Base-by-base conservation (phyloP, 2,888 invertebrate genomes). In the Volucella inflata region DNA sequence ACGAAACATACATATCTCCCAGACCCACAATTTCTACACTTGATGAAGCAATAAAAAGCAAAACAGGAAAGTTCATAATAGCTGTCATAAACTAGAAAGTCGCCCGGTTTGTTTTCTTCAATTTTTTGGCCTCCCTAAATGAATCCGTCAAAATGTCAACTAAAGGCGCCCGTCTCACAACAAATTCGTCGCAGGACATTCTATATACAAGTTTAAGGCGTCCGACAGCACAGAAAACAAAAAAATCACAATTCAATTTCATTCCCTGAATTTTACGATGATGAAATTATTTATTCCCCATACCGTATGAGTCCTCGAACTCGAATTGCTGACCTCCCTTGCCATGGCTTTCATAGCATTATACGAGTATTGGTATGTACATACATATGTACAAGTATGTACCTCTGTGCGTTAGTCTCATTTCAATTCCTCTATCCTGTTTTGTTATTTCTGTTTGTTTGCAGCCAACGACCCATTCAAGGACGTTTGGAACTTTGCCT, bases 231-330 rank as follows among this genome's bases (percentile, higher is more conserved):
- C 16, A 12, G 46, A 17, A 40, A 57, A 21, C 42, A 53, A 50
- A 14, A 55, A 76, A 77, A 65, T 72, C 62, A 48, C 78, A 78
- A 83, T 74, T 80, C 84, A 79, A 84, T 84, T 80, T 80, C 70
- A 48, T 79, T 84, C 68, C 53, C 48, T 75, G 60, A 84, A 84
- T 80, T 84, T 84, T 84, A 84, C 80, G 84, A 80, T 50, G 80
- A 60, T 64, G 68, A 48, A 75, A 84, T 84, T 67, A 84, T 71
- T 79, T 60, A 75, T 14, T 64, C 21, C 38, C 51, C 53, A 46
- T 21, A 11, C 44, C 42, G 59, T 46, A 30, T 30, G 30, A 30
- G 30, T 30, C 6, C 60, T 51, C 30, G 38, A 57, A 57, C 44
- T 38, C 2, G 44, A 48, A 36, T 40, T 16, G 30, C 30, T 46